These are phyloP conservation scores for Galerucella calmariensis DNA, from an alignment of 2,888 invertebrate species.

Conservation along the genomic window DNA sequence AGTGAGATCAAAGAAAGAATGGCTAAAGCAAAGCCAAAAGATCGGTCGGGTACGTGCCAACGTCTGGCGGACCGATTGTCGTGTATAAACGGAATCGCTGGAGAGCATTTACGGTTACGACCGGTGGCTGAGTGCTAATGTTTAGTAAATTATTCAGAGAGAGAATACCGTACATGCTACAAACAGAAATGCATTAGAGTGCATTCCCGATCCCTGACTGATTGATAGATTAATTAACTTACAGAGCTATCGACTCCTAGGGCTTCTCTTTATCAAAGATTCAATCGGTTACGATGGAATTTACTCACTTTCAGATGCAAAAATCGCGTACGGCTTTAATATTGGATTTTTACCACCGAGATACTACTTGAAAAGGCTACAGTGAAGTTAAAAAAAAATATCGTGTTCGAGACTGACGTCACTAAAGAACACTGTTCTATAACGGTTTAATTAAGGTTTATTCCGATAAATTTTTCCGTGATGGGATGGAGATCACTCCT, in stretches of 20 bases:
- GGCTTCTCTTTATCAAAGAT: constrained; percentile 51
- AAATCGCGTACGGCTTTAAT: constrained; percentile 47
- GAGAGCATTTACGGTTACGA: constrained; percentile 62
- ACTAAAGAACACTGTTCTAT: constrained; percentile 37
- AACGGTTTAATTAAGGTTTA: constrained; percentile 38
- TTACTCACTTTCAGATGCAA: constrained; percentile 46
- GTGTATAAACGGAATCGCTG: constrained; percentile 55
- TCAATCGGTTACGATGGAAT: constrained; percentile 46
- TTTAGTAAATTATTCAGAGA: constrained; percentile 63
- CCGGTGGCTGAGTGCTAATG: constrained; percentile 61
- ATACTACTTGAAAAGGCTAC: constrained; percentile 36
- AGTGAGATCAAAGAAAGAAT: constrained; percentile 47
- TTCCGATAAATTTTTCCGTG: constrained; percentile 22
- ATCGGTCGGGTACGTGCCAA: constrained; percentile 40
- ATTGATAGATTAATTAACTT: constrained; percentile 63
- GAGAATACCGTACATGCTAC: constrained; percentile 58
- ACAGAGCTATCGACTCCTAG: constrained; percentile 52
- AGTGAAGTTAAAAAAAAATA: constrained; percentile 24
- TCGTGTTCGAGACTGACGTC: constrained; percentile 27
- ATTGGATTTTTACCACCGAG: constrained; percentile 43
- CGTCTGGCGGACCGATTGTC: constrained; percentile 44
- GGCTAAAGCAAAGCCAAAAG: constrained; percentile 40
- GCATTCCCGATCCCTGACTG: constrained; percentile 61
- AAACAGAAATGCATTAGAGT: constrained; percentile 61
- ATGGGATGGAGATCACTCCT: constrained; percentile 13